Evolutionary conservation across 2,113 vertebrate species (phyloP), one percentile per base, ranked within the genome.

Genomic region (Haemorhous mexicanus): DNA sequence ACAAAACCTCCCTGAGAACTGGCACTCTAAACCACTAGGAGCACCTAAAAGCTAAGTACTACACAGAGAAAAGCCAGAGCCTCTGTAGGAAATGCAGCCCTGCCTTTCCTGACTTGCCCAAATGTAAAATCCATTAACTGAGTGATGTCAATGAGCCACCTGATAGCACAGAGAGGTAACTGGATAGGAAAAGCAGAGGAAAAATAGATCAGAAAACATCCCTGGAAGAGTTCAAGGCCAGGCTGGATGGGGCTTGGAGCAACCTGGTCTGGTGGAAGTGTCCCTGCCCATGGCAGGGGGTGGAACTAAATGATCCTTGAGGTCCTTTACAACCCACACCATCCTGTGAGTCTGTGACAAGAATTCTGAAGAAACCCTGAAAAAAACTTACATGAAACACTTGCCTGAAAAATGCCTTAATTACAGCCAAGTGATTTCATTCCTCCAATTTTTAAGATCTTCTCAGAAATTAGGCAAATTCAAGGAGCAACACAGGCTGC

Each of bases 101-200:
- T 81, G 90, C 43, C 47, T 61, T 90, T 77, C 68, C 63, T 88
- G 55, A 77, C 30, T 70, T 62, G 67, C 30, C 33, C 10, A 9
- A 79, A 94, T 59, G 56, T 83, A 83, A 95, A 94, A 91, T 63
- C n/a, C 14, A 93, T 91, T 69, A 90, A 95, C 70, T 77, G 63
- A 77, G 44, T 56, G 63, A 68, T 69, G 44, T 20, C 74, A 84
- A 0, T 28, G 41, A 92, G 68, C 64, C 32, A 59, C 14, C 44
- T 59, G 41, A 85, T 53, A 80, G 67, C 91, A 90, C 2, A 1
- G 47, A 13, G 24, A 89, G 12, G 61, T 32, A 49, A 75, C 8
- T 19, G 39, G 47, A 46, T 8, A 76, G 53, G 69, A 93, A 95
- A 94, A 89, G 2, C 81, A 91, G 87, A 55, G 35, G 62, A 32